phyloP scores from a whole-genome alignment of 2,797 vertebrate species.

The Poecilia wingei region DNA sequence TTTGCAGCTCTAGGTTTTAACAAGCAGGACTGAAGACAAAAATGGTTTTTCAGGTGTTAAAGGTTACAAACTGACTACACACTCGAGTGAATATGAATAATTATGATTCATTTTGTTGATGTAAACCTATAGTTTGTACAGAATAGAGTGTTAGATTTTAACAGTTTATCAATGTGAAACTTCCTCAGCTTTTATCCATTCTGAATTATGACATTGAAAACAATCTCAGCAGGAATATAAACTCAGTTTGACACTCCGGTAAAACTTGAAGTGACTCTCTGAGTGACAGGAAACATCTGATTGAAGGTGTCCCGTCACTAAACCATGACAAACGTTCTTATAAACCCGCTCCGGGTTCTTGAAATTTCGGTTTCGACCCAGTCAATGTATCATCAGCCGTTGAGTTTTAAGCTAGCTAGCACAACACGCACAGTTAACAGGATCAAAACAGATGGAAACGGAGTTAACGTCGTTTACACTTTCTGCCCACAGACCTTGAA shows the following conservation, averaged over 20 bases:
- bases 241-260: neutral
- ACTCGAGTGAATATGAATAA: neutral
- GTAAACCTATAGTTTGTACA: neutral
- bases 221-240: neutral
- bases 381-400: constrained; percentile 30
- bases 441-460: neutral
- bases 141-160: neutral
- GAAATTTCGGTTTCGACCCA: constrained; percentile 5
- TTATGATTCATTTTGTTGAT: neutral
- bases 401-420: constrained; percentile 11
- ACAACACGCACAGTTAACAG: neutral
- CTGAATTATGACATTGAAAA: neutral
- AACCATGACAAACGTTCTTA: neutral
- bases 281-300: neutral
- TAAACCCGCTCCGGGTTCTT: neutral
- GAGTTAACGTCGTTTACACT: constrained; percentile 38
- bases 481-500: constrained; percentile 22
- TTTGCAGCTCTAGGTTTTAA: too few relatives aligned
- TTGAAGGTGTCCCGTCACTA: neutral
- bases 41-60: too few relatives aligned
- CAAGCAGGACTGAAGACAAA: too few relatives aligned
- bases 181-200: neutral
- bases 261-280: neutral
- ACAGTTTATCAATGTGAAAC: too few relatives aligned
- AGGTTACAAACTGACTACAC: neutral